Evolutionary conservation across 2,888 invertebrate species (phyloP).

Genomic region (Caenorhabditis sp.): DNA sequence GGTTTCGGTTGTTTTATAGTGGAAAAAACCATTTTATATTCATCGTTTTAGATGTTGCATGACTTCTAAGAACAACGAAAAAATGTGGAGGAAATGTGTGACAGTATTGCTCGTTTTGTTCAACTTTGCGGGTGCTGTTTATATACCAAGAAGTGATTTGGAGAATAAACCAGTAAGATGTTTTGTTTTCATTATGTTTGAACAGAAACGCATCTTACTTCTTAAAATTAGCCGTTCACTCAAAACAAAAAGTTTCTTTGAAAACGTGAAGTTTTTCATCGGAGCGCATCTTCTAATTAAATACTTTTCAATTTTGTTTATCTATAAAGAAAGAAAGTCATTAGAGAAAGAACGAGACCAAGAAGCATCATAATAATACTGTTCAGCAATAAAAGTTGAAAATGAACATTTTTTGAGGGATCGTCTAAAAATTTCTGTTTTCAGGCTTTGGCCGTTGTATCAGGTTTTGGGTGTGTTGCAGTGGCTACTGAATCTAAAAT

Average conservation of each 20-base stretch:
- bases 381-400: too few species aligned
- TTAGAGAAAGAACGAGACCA: too few species aligned
- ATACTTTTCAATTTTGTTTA: neutral
- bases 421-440: neutral
- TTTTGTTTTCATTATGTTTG: neutral
- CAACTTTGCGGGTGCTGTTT: constrained; percentile 14
- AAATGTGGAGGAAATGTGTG: constrained; percentile 21
- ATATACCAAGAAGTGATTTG: constrained; percentile 25
- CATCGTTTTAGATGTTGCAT: constrained; percentile 9
- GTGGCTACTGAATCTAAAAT: constrained; percentile 24
- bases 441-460: constrained; percentile 28
- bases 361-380: too few species aligned
- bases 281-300: neutral
- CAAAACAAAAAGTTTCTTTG: neutral
- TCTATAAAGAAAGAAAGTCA: too few species aligned
- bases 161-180: constrained; percentile 25
- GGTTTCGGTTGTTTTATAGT: too few species aligned
- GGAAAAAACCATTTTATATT: neutral
- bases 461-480: constrained; percentile 19
- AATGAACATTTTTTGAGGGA: too few species aligned
- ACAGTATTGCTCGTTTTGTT: constrained; percentile 14
- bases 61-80: neutral
- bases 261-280: neutral
- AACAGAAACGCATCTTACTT: too few species aligned
- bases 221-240: neutral